Conservation (phyloP, 2,113 vertebrate genomes). For the Craseonycteris thonglongyai region DNA sequence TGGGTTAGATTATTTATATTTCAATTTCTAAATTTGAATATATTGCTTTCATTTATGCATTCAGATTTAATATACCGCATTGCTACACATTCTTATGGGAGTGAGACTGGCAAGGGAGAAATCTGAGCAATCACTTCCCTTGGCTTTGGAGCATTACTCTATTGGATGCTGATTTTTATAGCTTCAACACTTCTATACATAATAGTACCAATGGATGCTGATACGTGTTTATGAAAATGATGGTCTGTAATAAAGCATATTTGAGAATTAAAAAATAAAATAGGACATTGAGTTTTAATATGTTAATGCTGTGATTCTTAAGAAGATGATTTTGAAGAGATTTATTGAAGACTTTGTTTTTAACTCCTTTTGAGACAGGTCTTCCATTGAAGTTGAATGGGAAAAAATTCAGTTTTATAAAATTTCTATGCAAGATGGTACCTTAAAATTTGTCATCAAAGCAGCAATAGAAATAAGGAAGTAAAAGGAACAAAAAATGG, state of each 20-base stretch:
- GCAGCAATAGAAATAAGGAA: neutral
- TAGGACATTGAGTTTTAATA: neutral
- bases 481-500: neutral
- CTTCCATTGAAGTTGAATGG: neutral
- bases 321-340: neutral
- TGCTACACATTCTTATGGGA: neutral
- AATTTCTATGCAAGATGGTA: neutral
- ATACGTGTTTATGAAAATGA: neutral
- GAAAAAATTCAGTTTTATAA: neutral
- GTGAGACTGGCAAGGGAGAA: neutral
- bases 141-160: neutral
- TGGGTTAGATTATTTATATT: neutral
- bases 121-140: neutral
- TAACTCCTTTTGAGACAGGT: neutral
- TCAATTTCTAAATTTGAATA: neutral
- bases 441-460: neutral
- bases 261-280: neutral
- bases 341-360: neutral
- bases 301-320: neutral
- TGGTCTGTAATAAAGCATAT: neutral
- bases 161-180: neutral
- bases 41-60: neutral
- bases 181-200: neutral
- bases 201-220: neutral
- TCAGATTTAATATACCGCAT: neutral